These are phyloP conservation scores for Sardina pilchardus DNA, from an alignment of 2,113 vertebrate species.

Conservation along the genomic window DNA sequence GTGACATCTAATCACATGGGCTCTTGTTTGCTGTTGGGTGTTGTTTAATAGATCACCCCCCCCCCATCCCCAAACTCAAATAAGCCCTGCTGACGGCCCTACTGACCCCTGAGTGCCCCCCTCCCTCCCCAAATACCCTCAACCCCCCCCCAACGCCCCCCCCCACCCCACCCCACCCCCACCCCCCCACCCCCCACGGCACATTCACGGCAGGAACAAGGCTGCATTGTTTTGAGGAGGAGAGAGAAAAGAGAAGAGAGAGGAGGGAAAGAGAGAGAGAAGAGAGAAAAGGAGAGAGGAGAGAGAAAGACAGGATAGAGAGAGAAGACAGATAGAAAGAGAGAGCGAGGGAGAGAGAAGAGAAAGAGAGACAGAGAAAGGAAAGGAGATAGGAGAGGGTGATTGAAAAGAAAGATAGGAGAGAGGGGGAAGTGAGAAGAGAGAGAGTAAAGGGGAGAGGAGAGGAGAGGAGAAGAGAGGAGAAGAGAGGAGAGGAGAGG, in stretches of 20 bases:
- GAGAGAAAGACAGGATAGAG: too few species aligned
- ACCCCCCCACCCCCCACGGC: constrained; percentile 16
- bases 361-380: too few species aligned
- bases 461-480: too few species aligned
- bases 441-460: too few species aligned
- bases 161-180: constrained; percentile 53
- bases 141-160: constrained; percentile 54
- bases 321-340: too few species aligned
- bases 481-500: too few species aligned
- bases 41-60: constrained; percentile 41
- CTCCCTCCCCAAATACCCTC: constrained; percentile 61
- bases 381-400: too few species aligned
- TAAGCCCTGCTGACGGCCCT: constrained; percentile 69
- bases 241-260: constrained; percentile 30
- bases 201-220: constrained; percentile 76
- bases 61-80: constrained; percentile 60
- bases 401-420: too few species aligned
- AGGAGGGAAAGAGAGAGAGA: too few species aligned
- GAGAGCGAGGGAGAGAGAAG: too few species aligned
- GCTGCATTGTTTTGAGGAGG: constrained; percentile 66
- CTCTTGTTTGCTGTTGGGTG: constrained; percentile 31
- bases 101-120: constrained; percentile 72
- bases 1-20: constrained; percentile 33
- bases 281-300: too few species aligned
- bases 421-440: too few species aligned